Evolutionary conservation across 2,797 vertebrate genomes (phyloP).

Genomic region (Glossophaga mutica): DNA sequence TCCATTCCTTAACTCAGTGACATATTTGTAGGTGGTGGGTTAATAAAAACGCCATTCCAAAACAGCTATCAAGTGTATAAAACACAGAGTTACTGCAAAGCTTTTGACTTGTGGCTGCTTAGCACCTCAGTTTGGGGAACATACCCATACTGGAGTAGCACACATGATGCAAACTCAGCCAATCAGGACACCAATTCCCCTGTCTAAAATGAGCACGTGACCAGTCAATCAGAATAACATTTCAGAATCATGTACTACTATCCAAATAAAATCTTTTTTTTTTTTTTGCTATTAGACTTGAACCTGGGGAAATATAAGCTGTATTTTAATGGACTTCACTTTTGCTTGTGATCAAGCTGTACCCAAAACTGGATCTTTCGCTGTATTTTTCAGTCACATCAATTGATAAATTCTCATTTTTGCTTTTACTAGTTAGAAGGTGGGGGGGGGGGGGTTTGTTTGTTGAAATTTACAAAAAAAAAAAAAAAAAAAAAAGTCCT

Average conservation of each 20-base stretch:
- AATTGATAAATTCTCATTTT: background rate
- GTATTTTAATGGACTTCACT: background rate
- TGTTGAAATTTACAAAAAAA: conserved; percentile 13
- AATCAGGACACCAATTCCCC: background rate
- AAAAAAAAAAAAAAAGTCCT: conserved; percentile 16
- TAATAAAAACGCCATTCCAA: background rate
- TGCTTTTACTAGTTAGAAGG: conserved; percentile 25
- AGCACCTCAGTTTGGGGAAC: background rate
- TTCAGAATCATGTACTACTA: conserved; percentile 1
- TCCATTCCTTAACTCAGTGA: background rate
- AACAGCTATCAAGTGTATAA: background rate
- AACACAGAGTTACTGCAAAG: background rate
- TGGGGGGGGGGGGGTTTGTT: background rate
- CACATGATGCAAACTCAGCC: background rate
- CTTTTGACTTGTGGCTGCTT: background rate
- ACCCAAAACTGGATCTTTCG: background rate
- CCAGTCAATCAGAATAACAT: background rate
- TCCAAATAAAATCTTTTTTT: background rate
- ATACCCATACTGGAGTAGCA: background rate
- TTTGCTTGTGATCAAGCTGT: background rate
- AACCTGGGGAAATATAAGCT: background rate
- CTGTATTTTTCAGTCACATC: background rate
- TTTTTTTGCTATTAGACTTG: background rate
- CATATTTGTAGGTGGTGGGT: background rate
- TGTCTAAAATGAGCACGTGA: background rate